phyloP scores from a whole-genome alignment of 2,113 vertebrate genomes.

The Pseudorectes ferrugineus region DNA sequence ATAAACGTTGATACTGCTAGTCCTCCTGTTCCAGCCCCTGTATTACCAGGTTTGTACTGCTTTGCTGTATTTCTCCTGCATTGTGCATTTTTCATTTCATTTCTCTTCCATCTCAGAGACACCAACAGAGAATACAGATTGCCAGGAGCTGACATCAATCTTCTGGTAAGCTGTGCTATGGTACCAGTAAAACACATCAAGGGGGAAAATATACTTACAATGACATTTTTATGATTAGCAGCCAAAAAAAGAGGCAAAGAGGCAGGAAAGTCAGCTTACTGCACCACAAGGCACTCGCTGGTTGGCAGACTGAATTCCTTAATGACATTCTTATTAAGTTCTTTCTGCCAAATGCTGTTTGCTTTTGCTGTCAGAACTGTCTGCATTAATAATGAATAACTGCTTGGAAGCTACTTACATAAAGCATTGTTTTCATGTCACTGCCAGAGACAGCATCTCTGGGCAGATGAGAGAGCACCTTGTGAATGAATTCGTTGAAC shows the following conservation, averaged over 20 bases:
- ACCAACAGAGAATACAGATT: neutral
- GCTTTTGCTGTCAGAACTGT: slow-evolving; percentile 35
- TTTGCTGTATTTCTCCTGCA: neutral
- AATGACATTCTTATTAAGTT: slow-evolving; percentile 9
- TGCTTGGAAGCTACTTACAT: neutral
- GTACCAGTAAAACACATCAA: neutral
- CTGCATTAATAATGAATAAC: slow-evolving; percentile 42
- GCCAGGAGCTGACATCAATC: neutral
- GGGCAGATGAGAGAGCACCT: neutral
- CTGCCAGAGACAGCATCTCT: neutral
- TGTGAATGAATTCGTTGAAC: neutral
- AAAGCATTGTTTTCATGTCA: neutral
- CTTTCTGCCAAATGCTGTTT: slow-evolving; percentile 41
- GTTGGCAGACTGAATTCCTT: neutral
- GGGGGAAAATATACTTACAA: neutral
- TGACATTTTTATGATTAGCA: neutral
- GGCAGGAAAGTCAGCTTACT: neutral
- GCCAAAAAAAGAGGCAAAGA: neutral
- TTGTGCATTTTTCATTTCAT: neutral
- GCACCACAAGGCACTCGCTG: neutral
- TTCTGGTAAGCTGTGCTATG: neutral
- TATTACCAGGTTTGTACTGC: neutral
- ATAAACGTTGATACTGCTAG: neutral
- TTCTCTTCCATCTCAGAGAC: neutral
- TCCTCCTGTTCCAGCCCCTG: neutral